A percentile compares a stretch with the other conserved stretches of the same genome.
These are phyloP conservation scores for Carassius gibelio DNA, from an alignment of 2,113 vertebrate genomes.

Conservation along the genomic window DNA sequence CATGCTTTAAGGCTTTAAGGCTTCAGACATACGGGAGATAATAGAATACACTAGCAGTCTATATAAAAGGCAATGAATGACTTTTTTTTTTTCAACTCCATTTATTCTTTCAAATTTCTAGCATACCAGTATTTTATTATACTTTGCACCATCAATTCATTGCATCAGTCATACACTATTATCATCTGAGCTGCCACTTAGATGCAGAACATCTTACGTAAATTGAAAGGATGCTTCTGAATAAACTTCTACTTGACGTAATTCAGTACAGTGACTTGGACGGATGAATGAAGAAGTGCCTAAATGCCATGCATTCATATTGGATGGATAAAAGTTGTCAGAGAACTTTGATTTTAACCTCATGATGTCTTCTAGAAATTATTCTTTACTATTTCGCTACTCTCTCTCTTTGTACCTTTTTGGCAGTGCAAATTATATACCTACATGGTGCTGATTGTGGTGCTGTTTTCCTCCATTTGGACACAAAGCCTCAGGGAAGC, in stretches of 20 bases:
- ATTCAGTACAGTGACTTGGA: not conserved
- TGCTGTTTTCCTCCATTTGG: constrained; percentile 64
- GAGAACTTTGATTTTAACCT: not conserved
- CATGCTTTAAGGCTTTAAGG: not conserved
- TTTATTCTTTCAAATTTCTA: not conserved
- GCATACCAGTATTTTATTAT: not conserved
- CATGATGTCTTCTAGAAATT: not conserved
- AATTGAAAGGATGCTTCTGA: not conserved
- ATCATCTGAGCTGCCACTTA: not conserved
- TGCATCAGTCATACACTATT: no score
- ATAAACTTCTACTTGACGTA: not conserved
- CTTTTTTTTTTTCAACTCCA: not conserved
- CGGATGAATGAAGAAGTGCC: not conserved
- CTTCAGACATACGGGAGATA: not conserved
- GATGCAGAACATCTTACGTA: not conserved
- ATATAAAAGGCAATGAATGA: not conserved
- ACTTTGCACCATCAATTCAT: not conserved
- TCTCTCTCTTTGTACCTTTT: not conserved
- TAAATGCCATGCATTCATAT: not conserved
- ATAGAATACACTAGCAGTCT: not conserved
- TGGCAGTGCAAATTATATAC: constrained; percentile 64
- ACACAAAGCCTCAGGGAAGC: constrained; percentile 61
- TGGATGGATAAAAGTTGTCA: not conserved
- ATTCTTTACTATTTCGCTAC: not conserved
- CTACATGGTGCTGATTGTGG: constrained; percentile 68